phyloP scores from a whole-genome alignment of 2,113 vertebrate genomes.

The Bucco capensis region DNA sequence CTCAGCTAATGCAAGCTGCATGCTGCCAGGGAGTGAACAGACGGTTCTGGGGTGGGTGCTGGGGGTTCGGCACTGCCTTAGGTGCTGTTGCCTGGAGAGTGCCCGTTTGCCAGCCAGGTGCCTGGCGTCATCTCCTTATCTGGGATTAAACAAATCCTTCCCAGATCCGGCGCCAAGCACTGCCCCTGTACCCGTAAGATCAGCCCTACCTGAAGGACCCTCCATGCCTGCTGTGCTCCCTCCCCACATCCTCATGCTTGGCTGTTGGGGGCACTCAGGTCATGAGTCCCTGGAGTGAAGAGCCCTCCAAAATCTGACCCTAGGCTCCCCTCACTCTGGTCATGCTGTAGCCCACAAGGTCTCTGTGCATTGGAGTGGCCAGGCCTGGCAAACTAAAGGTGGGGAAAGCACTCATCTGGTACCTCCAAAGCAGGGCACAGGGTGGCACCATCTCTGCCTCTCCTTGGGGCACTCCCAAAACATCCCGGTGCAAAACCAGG shows the following conservation, averaged over 20 bases:
- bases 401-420: no score
- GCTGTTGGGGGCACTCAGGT: background rate
- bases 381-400: fast-evolving
- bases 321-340: background rate
- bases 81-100: background rate
- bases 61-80: background rate
- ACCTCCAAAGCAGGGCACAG: background rate
- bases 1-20: background rate
- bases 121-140: background rate
- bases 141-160: constrained; percentile 35
- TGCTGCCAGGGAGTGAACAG: background rate
- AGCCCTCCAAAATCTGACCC: background rate
- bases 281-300: background rate
- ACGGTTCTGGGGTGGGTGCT: background rate
- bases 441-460: background rate
- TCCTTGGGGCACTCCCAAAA: background rate
- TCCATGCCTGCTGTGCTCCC: background rate
- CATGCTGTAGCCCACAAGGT: fast-evolving
- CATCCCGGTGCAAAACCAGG: background rate
- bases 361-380: fast-evolving
- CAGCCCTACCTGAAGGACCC: fast-evolving
- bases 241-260: background rate
- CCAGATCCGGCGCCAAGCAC: background rate
- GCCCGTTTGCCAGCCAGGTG: background rate
- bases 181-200: background rate